These are phyloP conservation scores for Mormyrops attenuatus DNA, from an alignment of 2,797 vertebrate genomes.

Conservation along the genomic window DNA sequence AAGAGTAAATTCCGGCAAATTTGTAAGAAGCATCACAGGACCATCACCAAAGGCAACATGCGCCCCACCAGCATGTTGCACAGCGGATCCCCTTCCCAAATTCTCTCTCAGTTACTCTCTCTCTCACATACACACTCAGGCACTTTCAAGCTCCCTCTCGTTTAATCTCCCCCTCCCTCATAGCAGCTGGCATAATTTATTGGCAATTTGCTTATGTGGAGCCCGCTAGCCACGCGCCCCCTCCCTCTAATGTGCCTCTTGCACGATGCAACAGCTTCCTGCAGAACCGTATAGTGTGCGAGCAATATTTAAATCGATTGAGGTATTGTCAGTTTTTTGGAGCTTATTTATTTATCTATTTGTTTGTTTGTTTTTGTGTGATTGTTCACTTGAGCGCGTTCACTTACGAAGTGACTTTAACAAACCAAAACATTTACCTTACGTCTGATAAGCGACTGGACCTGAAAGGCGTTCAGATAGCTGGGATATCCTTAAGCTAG, in stretches of 20 bases:
- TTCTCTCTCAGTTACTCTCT: slow-evolving; percentile 18
- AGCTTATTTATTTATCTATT: neutral
- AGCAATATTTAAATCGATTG: neutral
- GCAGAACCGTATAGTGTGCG: neutral
- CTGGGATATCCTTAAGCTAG: neutral
- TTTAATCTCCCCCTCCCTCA: slow-evolving; percentile 28
- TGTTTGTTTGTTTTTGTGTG: neutral
- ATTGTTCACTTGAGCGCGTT: neutral
- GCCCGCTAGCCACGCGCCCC: slow-evolving; percentile 30
- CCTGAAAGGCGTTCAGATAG: neutral
- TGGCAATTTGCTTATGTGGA: slow-evolving; percentile 31
- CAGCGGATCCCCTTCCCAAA: neutral
- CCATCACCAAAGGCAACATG: neutral
- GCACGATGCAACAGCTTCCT: slow-evolving; percentile 33
- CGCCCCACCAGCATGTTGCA: slow-evolving; percentile 10
- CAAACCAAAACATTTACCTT: neutral
- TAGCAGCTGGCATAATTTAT: slow-evolving; percentile 27
- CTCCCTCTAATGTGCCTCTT: slow-evolving; percentile 22
- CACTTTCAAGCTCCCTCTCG: slow-evolving; percentile 22
- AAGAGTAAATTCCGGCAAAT: neutral
- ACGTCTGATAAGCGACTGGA: neutral
- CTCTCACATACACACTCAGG: slow-evolving; percentile 9
- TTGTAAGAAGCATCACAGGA: neutral
- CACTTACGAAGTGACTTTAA: neutral
- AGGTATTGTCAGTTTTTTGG: neutral